phyloP scores from a whole-genome alignment of 2,797 vertebrate genomes.

The Hemibagrus guttatus region DNA sequence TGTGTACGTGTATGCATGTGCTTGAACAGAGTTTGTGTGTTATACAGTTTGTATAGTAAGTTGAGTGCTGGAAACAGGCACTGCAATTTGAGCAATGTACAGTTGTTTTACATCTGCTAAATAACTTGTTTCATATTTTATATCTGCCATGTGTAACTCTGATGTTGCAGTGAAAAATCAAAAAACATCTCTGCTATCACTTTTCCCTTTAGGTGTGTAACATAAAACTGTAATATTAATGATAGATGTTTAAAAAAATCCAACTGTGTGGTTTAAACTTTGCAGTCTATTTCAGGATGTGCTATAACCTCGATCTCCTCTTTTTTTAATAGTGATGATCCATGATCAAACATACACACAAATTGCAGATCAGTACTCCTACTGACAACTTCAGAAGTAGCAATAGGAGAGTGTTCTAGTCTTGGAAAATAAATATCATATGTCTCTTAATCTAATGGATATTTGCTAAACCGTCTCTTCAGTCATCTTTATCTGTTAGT shows the following conservation, averaged over 20 bases:
- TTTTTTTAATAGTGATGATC: neutral
- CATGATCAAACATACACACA: no score
- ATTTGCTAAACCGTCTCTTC: neutral
- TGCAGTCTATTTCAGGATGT: neutral
- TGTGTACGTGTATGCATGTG: slow-evolving; percentile 4
- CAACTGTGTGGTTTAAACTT: neutral
- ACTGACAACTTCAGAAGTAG: neutral
- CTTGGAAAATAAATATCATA: neutral
- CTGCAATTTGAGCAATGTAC: neutral
- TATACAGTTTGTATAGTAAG: neutral
- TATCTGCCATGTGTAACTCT: neutral
- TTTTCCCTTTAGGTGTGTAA: neutral
- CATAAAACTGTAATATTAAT: neutral
- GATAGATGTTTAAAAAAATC: neutral
- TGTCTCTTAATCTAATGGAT: neutral
- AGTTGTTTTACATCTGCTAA: no score
- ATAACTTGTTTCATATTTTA: neutral
- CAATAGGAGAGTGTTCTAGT: neutral
- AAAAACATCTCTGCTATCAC: neutral
- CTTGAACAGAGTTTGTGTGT: neutral
- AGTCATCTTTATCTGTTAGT: neutral
- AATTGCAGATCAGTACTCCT: neutral
- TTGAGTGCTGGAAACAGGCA: neutral
- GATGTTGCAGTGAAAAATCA: neutral
- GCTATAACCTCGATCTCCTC: neutral